Conservation (phyloP, 2,797 vertebrate species). For the Acridotheres tristis region DNA sequence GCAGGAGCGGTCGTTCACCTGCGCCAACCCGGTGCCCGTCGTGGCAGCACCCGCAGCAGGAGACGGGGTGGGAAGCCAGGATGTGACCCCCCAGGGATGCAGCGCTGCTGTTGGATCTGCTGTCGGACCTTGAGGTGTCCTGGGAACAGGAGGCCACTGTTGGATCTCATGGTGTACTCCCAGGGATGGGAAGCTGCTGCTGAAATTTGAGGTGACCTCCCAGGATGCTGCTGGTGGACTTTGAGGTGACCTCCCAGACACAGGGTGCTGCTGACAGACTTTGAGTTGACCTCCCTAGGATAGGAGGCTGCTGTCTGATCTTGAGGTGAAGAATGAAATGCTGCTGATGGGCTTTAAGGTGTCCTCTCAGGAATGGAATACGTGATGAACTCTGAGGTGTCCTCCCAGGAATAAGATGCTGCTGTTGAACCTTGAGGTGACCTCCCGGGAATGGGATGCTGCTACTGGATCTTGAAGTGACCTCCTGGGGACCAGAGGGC, state of each 20-base stretch:
- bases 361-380: background rate
- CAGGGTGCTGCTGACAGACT: background rate
- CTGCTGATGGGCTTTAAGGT: background rate
- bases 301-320: background rate
- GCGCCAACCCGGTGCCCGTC: accelerated
- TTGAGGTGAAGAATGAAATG: background rate
- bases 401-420: background rate
- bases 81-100: background rate
- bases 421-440: background rate
- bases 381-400: background rate
- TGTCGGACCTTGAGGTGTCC: background rate
- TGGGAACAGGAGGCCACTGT: accelerated
- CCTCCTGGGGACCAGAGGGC: background rate
- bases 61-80: background rate
- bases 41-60: accelerated
- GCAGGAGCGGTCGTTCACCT: background rate
- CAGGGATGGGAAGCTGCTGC: background rate
- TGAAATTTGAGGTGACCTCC: background rate
- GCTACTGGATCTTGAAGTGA: background rate
- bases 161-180: background rate
- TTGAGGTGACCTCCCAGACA: background rate
- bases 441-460: background rate
- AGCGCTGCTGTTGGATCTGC: accelerated
- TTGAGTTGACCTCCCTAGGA: background rate
- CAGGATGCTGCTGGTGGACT: background rate